Evolutionary conservation across 2,113 vertebrate genomes (phyloP).

Genomic region (Nothoprocta perdicaria): DNA sequence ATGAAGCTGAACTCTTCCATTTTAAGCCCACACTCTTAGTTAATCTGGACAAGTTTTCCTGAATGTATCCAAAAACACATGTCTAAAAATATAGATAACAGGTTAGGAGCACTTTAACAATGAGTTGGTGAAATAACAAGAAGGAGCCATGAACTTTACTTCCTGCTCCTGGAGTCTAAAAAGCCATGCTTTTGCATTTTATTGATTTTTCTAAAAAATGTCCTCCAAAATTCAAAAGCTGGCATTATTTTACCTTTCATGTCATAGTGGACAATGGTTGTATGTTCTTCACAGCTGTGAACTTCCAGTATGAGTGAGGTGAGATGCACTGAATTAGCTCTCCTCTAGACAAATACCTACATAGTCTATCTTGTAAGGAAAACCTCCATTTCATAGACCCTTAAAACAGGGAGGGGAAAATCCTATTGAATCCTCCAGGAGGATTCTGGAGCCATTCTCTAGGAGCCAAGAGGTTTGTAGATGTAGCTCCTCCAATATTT

Average conservation of each 20-base stretch:
- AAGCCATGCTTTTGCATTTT: not conserved
- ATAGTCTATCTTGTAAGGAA: not conserved
- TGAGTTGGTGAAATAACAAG: rapidly evolving
- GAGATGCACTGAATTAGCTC: not conserved
- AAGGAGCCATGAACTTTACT: not conserved
- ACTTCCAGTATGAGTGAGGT: not conserved
- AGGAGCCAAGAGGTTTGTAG: not conserved
- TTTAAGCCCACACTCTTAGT: not conserved
- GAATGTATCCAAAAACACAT: not conserved
- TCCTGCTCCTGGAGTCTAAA: rapidly evolving
- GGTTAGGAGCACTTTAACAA: not conserved
- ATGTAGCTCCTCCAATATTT: not conserved
- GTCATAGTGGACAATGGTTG: not conserved
- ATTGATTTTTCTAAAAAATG: not conserved
- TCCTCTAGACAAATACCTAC: not conserved
- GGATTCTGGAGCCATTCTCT: too few relatives aligned
- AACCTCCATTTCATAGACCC: not conserved
- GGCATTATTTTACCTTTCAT: not conserved
- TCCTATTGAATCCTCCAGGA: not conserved
- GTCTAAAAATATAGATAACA: not conserved
- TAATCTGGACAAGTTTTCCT: not conserved
- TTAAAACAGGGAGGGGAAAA: not conserved
- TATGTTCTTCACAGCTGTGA: not conserved
- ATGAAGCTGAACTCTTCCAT: not conserved
- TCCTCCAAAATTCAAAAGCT: not conserved